Evolutionary conservation across 2,888 invertebrate species (phyloP).

Genomic region (Napeogenes sylphis): DNA sequence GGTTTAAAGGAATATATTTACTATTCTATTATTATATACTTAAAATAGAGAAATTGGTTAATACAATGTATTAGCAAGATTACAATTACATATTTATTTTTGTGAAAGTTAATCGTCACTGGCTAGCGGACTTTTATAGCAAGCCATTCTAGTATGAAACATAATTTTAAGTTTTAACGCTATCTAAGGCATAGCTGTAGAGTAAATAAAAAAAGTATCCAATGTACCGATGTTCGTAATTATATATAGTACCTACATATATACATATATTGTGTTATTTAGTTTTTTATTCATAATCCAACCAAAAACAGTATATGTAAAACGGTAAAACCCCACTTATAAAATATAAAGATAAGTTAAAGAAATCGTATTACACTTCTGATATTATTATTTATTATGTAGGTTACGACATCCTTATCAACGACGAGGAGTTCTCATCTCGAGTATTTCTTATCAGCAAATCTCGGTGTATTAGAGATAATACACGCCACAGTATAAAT

Average conservation of each 20-base stretch:
- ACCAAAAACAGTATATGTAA: no score
- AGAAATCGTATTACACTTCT: background rate
- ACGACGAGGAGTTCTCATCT: slow-evolving; percentile 21
- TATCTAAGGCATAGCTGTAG: no score
- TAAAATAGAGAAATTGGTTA: background rate
- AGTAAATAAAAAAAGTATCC: no score
- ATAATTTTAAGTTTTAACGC: no score
- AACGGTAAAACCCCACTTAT: no score
- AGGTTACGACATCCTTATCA: slow-evolving; percentile 27
- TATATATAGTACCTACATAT: no score
- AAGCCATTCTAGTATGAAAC: background rate
- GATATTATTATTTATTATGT: slow-evolving; percentile 9
- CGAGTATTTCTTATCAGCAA: slow-evolving; percentile 24
- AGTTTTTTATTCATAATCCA: no score
- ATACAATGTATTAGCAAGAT: background rate
- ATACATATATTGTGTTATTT: no score
- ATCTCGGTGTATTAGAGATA: slow-evolving; percentile 17
- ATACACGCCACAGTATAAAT: background rate
- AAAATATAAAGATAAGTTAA: background rate
- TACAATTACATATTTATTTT: slow-evolving; percentile 1
- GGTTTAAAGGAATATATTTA: no score
- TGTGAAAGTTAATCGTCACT: slow-evolving; percentile 4
- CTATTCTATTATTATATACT: background rate
- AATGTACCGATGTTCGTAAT: no score
- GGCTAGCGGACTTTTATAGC: background rate